These are phyloP conservation scores for Cheirogaleus medius DNA, from an alignment of 2,113 vertebrate genomes.

Conservation along the genomic window DNA sequence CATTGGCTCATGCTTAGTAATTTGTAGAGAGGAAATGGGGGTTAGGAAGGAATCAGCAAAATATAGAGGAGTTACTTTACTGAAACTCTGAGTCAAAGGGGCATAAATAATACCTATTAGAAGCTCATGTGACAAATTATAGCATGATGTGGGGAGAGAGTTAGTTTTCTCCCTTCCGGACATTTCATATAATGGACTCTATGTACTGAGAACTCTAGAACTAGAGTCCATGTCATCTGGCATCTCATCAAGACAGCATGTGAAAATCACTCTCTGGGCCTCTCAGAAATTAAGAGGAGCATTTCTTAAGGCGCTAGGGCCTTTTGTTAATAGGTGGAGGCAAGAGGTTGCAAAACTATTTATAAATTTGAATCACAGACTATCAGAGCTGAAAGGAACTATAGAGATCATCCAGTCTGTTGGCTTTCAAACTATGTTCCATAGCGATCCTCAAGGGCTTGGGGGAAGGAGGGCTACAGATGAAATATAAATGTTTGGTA, in stretches of 20 bases:
- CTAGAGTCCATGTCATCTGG: background rate
- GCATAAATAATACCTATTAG: background rate
- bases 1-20: background rate
- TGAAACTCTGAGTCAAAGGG: background rate
- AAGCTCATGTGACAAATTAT: background rate
- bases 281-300: background rate
- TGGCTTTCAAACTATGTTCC: background rate
- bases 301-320: background rate
- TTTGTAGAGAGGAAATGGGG: background rate
- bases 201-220: background rate
- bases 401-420: background rate
- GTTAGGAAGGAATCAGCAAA: background rate
- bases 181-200: background rate
- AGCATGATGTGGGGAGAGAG: background rate
- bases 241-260: background rate
- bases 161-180: background rate
- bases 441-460: background rate
- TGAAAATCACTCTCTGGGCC: background rate
- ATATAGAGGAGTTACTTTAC: background rate
- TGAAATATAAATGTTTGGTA: background rate
- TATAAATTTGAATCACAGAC: slow-evolving; percentile 23
- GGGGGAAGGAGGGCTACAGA: background rate
- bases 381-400: background rate
- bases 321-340: background rate
- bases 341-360: background rate